Percentiles rank a stretch among this genome's conserved stretches.
These are phyloP conservation scores for Brachyrhaphis roseni DNA, from an alignment of 2,797 vertebrate genomes.

Conservation along the genomic window DNA sequence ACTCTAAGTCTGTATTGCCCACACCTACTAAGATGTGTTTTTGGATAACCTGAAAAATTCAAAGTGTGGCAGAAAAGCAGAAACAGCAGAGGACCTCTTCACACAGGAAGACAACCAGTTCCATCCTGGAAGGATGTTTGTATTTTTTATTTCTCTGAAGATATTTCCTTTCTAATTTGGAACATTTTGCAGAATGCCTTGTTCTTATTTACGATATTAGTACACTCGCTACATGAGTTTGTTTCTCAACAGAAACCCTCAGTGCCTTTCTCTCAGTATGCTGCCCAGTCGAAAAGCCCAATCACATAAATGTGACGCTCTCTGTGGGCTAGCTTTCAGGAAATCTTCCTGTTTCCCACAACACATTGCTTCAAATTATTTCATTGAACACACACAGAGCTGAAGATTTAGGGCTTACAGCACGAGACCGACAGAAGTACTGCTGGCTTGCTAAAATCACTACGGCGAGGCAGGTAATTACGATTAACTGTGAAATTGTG, in stretches of 20 bases:
- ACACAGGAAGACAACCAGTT: neutral
- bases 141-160: neutral
- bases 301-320: constrained; percentile 4
- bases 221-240: neutral
- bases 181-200: neutral
- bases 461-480: constrained; percentile 59
- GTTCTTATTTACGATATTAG: neutral
- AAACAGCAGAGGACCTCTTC: neutral
- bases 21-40: neutral
- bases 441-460: constrained; percentile 43
- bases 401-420: constrained; percentile 18
- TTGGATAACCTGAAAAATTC: neutral
- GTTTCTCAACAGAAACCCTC: neutral
- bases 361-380: constrained; percentile 41
- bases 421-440: constrained; percentile 28
- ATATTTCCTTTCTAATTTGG: neutral
- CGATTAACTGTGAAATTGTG: constrained; percentile 55
- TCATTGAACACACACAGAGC: constrained; percentile 50
- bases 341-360: constrained; percentile 9
- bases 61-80: neutral
- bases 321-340: constrained; percentile 16
- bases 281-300: neutral
- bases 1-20: too few species aligned
- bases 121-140: neutral
- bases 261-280: neutral